phyloP scores from a whole-genome alignment of 2,113 vertebrate genomes.

The Gallinago undulata region DNA sequence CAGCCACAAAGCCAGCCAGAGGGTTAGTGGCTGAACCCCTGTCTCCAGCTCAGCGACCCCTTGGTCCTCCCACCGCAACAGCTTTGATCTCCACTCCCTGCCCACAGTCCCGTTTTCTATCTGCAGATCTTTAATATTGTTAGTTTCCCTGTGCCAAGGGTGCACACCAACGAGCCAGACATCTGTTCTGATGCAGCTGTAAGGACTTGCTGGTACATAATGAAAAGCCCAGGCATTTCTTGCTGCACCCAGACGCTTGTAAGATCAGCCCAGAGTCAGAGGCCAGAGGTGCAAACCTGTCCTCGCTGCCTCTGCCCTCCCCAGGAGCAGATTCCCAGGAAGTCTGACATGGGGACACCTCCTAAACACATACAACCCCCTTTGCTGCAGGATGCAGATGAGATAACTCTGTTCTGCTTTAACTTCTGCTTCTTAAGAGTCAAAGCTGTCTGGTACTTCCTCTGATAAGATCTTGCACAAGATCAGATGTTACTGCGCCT shows the following conservation, averaged over 20 bases:
- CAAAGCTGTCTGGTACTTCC: background rate
- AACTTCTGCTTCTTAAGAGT: background rate
- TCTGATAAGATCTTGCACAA: background rate
- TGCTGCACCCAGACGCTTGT: background rate
- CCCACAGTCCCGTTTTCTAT: background rate
- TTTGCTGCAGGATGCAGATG: background rate
- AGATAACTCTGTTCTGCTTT: background rate
- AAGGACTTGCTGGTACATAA: background rate
- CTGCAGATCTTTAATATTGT: background rate
- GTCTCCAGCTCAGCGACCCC: background rate
- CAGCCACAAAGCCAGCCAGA: background rate
- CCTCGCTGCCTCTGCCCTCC: background rate
- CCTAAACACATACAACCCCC: background rate
- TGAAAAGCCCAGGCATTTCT: background rate
- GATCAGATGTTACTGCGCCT: background rate
- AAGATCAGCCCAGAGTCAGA: background rate
- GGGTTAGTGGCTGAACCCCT: background rate
- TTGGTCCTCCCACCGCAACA: background rate
- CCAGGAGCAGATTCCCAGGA: background rate
- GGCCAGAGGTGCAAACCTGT: background rate
- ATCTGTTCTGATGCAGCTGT: background rate
- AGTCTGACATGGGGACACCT: background rate
- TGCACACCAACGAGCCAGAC: accelerated
- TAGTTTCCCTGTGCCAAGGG: background rate
- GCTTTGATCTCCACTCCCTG: background rate